A percentile compares a stretch with the other conserved stretches of the same genome.
These are phyloP conservation scores for Plestiodon gilberti DNA, from an alignment of 2,113 vertebrate genomes.

Conservation along the genomic window DNA sequence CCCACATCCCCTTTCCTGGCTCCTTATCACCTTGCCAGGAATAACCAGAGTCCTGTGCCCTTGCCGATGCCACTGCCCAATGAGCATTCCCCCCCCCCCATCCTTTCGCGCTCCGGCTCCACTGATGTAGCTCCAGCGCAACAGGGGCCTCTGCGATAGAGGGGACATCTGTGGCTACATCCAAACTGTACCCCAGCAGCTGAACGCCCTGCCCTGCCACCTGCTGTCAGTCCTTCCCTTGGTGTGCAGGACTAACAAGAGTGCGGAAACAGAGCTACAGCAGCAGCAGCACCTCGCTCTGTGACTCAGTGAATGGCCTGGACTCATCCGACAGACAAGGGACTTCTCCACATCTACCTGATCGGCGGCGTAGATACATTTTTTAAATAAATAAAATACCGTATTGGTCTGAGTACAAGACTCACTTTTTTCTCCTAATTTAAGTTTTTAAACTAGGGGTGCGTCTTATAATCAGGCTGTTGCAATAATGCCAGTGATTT, in stretches of 20 bases:
- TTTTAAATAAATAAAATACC: no score
- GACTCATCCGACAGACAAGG: not conserved
- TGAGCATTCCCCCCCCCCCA: not conserved
- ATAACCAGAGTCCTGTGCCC: not conserved
- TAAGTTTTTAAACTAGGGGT: no score
- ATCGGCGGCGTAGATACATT: no score
- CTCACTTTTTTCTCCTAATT: no score
- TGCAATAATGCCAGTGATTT: no score
- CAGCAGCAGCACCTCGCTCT: not conserved
- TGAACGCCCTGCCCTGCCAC: not conserved
- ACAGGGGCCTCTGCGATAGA: not conserved
- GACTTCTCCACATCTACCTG: not conserved
- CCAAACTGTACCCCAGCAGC: not conserved
- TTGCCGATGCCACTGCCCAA: not conserved
- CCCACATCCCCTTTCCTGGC: not conserved
- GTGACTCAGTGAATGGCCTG: not conserved
- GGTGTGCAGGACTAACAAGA: not conserved
- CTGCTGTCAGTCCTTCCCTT: not conserved
- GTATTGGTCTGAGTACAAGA: no score
- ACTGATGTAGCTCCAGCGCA: not conserved
- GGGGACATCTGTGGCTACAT: not conserved
- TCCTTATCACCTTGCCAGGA: not conserved
- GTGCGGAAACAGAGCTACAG: not conserved
- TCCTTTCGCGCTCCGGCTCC: no score
- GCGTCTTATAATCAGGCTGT: no score